phyloP scores from a whole-genome alignment of 2,888 invertebrate species.

The Acholoe squamosa region DNA sequence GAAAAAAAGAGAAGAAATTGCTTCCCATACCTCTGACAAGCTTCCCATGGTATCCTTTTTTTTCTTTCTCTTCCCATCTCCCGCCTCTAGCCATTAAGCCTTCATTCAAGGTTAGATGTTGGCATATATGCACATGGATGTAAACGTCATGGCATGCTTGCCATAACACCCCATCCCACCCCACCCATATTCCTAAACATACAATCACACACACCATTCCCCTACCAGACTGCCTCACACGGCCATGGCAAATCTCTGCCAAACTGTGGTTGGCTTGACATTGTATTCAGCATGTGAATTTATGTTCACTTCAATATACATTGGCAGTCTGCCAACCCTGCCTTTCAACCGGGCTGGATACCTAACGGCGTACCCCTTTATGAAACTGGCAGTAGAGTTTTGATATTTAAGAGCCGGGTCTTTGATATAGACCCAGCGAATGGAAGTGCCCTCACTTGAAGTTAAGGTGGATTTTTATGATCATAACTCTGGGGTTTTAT shows the following conservation, averaged over 20 bases:
- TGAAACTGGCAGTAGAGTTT: too few relatives aligned
- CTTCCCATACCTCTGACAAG: too few relatives aligned
- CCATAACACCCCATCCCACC: not conserved
- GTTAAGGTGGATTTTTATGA: not conserved
- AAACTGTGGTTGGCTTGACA: slow-evolving; percentile 1
- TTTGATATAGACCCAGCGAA: too few relatives aligned
- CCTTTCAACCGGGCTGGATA: not conserved
- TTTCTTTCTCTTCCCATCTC: too few relatives aligned
- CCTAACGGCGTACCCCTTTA: too few relatives aligned
- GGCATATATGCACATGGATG: too few relatives aligned
- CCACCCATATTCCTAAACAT: not conserved
- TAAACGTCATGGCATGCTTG: not conserved
- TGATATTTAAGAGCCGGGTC: too few relatives aligned
- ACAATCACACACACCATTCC: not conserved
- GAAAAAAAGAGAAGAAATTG: too few relatives aligned
- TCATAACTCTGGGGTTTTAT: not conserved
- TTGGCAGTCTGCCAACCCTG: not conserved
- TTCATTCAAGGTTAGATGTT: too few relatives aligned
- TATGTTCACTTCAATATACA: slow-evolving; percentile 27
- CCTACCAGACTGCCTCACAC: not conserved
- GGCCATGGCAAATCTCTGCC: not conserved
- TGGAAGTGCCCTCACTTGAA: not conserved
- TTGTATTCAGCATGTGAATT: not conserved
- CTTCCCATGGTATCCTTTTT: too few relatives aligned
- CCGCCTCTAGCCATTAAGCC: too few relatives aligned